Base-by-base conservation (phyloP, 2,888 invertebrate genomes). In the Allygus modestus region DNA sequence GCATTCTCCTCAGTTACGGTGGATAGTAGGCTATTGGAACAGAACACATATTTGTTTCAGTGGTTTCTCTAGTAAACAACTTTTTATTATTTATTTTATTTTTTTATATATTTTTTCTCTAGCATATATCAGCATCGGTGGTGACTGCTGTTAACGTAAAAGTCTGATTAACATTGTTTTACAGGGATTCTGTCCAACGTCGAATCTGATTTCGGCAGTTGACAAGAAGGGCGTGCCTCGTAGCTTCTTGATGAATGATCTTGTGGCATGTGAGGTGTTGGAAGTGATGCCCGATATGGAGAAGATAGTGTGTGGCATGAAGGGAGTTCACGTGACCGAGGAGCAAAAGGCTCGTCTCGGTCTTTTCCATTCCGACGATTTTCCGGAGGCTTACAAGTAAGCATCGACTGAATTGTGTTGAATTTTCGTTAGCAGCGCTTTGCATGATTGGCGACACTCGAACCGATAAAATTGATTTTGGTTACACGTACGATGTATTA, bases 281-380 rank as follows among this genome's bases (percentile, higher is more conserved):
- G 96, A 96, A 92, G 95, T 96, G 87, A 96, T 95, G 90, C 94
- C 96, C 73, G 96, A 97, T 90, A 94, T 95, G 83, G 96, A 97
- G 92, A 97, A 97, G 92, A 94, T 97, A 92, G 94, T 95, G 88
- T 94, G 96, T 90, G 96, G 96, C 90, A 96, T 97, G 96, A 95
- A 96, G 91, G 96, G 96, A 86, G 92, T 94, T 93, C 95, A 88
- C 92, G 65, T 65, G 1, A 94, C 89, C 92, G 93, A 86, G 92
- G 94, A 31, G 94, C 93, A 93, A 87, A 94, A 94, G 90, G 94
- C 95, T 86, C 93, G 95, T 86, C 93, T 97, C 87, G 98, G 98
- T 87, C 94, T 97, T 85, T 95, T 97, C 90, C 95, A 94, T 92
- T 93, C 94, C 28, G 95, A 95, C 87, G 96, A 96, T 91, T 94